These are phyloP conservation scores for Acleris literana DNA, from an alignment of 2,888 invertebrate species.

Conservation along the genomic window DNA sequence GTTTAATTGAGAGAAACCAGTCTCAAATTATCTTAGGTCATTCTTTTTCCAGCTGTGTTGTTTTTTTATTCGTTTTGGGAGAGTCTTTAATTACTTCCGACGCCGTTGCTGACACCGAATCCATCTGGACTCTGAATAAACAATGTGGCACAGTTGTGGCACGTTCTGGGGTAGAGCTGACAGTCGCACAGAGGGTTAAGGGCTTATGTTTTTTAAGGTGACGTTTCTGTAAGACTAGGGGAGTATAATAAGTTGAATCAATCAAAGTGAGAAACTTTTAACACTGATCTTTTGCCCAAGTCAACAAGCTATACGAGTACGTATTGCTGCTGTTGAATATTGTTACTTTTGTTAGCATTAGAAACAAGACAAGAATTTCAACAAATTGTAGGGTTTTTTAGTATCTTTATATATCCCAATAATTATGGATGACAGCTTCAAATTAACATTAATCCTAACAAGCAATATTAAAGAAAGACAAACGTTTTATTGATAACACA, in stretches of 20 bases:
- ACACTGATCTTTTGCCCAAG: too few relatives aligned
- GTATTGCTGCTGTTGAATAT: too few relatives aligned
- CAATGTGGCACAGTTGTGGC: constrained; percentile 38
- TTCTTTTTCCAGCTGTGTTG: constrained; percentile 35
- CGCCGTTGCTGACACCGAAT: constrained; percentile 42
- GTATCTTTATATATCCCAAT: too few relatives aligned
- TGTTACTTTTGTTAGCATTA: too few relatives aligned
- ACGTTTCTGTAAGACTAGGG: neutral
- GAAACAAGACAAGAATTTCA: too few relatives aligned
- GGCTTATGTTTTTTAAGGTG: neutral
- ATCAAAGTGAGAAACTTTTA: too few relatives aligned
- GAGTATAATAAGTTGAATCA: neutral
- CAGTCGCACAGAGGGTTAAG: constrained; percentile 5
- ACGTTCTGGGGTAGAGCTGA: constrained; percentile 27
- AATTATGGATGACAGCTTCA: too few relatives aligned
- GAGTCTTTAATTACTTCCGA: constrained; percentile 50
- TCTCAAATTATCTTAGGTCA: constrained; percentile 34
- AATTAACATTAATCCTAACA: too few relatives aligned
- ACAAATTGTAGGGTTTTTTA: too few relatives aligned
- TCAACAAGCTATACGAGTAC: too few relatives aligned
- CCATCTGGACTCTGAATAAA: constrained; percentile 44
- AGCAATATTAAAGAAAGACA: too few relatives aligned
- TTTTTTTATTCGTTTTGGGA: constrained; percentile 33
- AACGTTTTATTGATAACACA: too few relatives aligned
- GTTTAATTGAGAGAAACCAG: constrained; percentile 37